Base-by-base conservation (phyloP, 2,888 invertebrate genomes). In the Ichneumon xanthorius region DNA sequence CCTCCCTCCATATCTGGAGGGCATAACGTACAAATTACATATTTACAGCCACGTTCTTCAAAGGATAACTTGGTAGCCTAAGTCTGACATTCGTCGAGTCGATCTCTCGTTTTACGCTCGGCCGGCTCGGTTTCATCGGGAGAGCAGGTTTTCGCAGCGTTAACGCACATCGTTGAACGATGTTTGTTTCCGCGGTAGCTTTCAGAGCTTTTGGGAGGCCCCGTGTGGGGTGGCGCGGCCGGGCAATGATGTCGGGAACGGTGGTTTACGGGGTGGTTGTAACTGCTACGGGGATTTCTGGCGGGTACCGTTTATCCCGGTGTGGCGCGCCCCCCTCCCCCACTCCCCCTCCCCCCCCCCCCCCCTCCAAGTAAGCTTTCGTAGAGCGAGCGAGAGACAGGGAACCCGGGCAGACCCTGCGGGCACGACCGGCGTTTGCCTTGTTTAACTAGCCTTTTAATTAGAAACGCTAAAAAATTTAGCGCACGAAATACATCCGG, bases 371-470 rank as follows among this genome's bases (percentile, higher is more conserved):
- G 88, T 89, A 88, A 90, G 90, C 89, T 88, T 86, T 78, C 80
- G 77, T 71, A 50, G 82, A 82, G 72, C 40, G 77, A 77, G 72
- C 71, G 76, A 77, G 48, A 77, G 80, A 81, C 48, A 73, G 48
- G 67, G 76, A 22, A 53, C 61, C 71, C 19, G 45, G 19, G 58
- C 50, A 88, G 65, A 77, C 88, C 92, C 92, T 90, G 88, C 88
- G 91, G 93, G 93, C 92, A 89, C 91, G 77, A 82, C 72, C 77
- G 77, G 76, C 87, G 86, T 86, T 88, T 87, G 90, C 90, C 93
- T 93, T 94, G 94, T 94, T 94, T 94, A 94, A 94, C 94, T 92
- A 94, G 94, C 93, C 93, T 93, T 94, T 94, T 94, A 94, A 94
- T 94, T 94, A 94, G 94, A 93, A 93, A 93, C 92, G 93, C 90